Conservation (phyloP, 2,113 vertebrate genomes). For the Dicrurus megarhynchus region DNA sequence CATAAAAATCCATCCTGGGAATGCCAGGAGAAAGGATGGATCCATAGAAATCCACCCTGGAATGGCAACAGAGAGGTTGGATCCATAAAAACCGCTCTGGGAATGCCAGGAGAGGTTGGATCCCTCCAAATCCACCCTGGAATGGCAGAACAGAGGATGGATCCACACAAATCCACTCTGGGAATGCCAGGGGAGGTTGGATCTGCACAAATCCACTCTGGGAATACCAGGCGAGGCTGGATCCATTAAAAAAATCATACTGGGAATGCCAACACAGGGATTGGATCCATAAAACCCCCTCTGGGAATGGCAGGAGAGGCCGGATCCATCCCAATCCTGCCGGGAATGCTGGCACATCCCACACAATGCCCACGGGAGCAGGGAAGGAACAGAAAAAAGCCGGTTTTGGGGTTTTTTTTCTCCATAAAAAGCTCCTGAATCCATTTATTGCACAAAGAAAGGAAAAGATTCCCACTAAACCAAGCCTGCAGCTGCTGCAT, state of each 20-base stretch:
- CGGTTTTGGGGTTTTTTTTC: fast-evolving
- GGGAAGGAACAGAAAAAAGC: neutral
- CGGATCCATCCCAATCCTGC: neutral
- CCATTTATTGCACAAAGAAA: conserved; percentile 51
- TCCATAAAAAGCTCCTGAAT: conserved; percentile 3
- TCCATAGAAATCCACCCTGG: too few relatives aligned
- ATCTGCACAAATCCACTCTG: neutral
- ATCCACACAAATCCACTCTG: neutral
- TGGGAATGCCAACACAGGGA: neutral
- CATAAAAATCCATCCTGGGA: too few relatives aligned
- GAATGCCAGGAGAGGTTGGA: neutral
- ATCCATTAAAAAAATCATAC: neutral
- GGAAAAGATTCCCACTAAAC: neutral
- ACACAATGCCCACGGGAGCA: fast-evolving
- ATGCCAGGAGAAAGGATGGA: too few relatives aligned
- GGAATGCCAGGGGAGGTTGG: neutral
- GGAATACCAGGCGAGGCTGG: too few relatives aligned
- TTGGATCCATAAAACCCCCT: neutral
- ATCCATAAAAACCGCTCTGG: too few relatives aligned
- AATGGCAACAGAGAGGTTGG: too few relatives aligned
- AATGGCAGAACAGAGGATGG: too few relatives aligned
- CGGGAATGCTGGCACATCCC: neutral
- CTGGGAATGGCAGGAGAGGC: too few relatives aligned
- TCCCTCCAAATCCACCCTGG: neutral
- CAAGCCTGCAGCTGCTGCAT: neutral